A percentile compares a stretch with the other conserved stretches of the same genome.
Evolutionary conservation across 2,113 vertebrate genomes (phyloP).

Genomic region (Otis tarda): DNA sequence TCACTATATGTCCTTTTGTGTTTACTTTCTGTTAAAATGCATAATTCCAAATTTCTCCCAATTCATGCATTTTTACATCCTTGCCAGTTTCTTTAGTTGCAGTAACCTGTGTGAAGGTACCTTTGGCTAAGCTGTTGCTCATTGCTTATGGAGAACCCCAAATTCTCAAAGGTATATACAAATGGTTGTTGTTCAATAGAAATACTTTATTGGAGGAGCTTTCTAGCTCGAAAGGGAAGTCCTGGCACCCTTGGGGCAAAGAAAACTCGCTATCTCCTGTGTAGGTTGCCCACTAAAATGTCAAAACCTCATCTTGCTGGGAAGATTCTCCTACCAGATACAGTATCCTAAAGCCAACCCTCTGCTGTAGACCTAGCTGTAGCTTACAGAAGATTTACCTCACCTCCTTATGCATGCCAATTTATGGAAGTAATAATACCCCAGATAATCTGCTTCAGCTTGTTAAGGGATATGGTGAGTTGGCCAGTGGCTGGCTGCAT

Average conservation of each 20-base stretch:
- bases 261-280: not conserved
- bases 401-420: not conserved
- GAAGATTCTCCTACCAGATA: not conserved
- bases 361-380: not conserved
- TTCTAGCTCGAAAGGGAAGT: not conserved
- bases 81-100: not conserved
- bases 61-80: rapidly evolving
- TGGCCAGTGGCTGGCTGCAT: rapidly evolving
- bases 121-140: not conserved
- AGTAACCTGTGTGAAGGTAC: not conserved
- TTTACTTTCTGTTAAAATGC: not conserved
- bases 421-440: not conserved
- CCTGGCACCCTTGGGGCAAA: not conserved
- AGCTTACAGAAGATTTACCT: not conserved
- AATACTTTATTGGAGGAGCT: not conserved
- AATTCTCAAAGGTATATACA: not conserved
- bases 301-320: not conserved
- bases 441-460: not conserved
- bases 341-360: not conserved
- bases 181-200: not conserved
- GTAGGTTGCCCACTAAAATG: not conserved
- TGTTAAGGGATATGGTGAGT: not conserved
- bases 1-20: not conserved
- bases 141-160: not conserved
- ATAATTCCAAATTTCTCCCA: not conserved